These are phyloP conservation scores for Planiliza haematocheilus DNA, from an alignment of 2,113 vertebrate genomes.

Conservation along the genomic window DNA sequence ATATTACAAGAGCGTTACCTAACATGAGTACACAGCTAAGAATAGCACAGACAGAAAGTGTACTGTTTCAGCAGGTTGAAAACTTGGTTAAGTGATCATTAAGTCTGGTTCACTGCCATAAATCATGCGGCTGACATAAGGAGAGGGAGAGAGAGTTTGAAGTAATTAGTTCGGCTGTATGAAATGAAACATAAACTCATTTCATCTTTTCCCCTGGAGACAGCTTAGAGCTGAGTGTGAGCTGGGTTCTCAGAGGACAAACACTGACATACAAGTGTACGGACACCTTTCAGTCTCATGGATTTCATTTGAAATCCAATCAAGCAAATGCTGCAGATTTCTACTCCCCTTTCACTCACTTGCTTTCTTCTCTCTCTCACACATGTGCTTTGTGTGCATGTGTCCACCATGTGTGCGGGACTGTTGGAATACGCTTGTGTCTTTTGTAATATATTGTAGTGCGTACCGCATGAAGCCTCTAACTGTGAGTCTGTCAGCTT, in stretches of 20 bases:
- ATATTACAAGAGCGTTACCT: neutral
- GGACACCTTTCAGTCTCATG: conserved; percentile 46
- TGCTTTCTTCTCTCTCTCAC: conserved; percentile 12
- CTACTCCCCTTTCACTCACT: conserved; percentile 22
- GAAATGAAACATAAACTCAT: conserved; percentile 45
- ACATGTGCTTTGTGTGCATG: conserved; percentile 30
- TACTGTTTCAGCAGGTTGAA: conserved; percentile 43
- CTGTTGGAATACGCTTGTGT: conserved; percentile 40
- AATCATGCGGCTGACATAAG: conserved; percentile 49
- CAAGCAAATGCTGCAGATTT: conserved; percentile 54
- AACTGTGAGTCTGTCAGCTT: conserved; percentile 23
- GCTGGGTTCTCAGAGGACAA: conserved; percentile 43
- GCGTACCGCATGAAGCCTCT: conserved; percentile 10
- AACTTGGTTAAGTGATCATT: conserved; percentile 38
- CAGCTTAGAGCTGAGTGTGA: conserved; percentile 13
- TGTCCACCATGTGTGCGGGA: conserved; percentile 60
- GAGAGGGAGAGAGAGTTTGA: conserved; percentile 6
- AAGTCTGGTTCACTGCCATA: conserved; percentile 57
- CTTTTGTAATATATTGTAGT: conserved; percentile 18
- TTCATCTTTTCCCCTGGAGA: conserved; percentile 7
- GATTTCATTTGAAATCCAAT: conserved; percentile 45
- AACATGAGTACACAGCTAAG: conserved; percentile 17
- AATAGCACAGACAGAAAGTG: conserved; percentile 39
- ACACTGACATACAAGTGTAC: neutral
- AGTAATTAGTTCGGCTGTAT: conserved; percentile 52